Evolutionary conservation across 2,888 invertebrate genomes (phyloP), one percentile per base, ranked within the genome.

Genomic region (Poecilobothrus nobilitatus): DNA sequence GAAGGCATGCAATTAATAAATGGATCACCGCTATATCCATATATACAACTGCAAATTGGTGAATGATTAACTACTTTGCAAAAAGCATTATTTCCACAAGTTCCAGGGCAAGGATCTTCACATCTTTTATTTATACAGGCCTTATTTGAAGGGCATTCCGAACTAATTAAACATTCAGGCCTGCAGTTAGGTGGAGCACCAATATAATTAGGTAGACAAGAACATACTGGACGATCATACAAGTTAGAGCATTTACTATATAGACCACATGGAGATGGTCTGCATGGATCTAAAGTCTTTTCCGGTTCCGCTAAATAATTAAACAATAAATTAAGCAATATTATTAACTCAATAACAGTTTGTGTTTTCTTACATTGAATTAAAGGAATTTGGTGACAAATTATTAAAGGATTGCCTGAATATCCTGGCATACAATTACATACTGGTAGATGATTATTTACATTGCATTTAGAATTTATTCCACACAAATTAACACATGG

Each of bases 401-500:
- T 88, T 70, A 85, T 84, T 74, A 91, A 85, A 15, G 94, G 90
- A 83, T 92, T 90, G 79, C 94, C 94, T 71, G 89, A 89, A 76
- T 87, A 91, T 73, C 91, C 91, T 64, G 86, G 81, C 66, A 88
- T 76, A 79, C 93, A 93, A 67, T 86, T 86, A 76, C 93, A 93
- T 37, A 89, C 87, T 5, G 94, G 92, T 68, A 90, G 88, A 80
- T 95, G 94, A 79, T 93, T 91, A 74, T 88, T 85, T 3, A 94
- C 91, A 68, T 87, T 87, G 79, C 94, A 94, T 80, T 91, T 88
- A 6, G 93, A 91, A 79, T 93, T 92, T 74, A 91, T 84, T 66
- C 93, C 93, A 78, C 94, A 94, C 44, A 91, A 89, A 74, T 91
- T 91, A 37, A 87, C 86, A 77, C 94, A 94, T 22, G 94, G 93